Evolutionary conservation across 2,797 vertebrate genomes (phyloP).

Genomic region (Danio jaintianensis): DNA sequence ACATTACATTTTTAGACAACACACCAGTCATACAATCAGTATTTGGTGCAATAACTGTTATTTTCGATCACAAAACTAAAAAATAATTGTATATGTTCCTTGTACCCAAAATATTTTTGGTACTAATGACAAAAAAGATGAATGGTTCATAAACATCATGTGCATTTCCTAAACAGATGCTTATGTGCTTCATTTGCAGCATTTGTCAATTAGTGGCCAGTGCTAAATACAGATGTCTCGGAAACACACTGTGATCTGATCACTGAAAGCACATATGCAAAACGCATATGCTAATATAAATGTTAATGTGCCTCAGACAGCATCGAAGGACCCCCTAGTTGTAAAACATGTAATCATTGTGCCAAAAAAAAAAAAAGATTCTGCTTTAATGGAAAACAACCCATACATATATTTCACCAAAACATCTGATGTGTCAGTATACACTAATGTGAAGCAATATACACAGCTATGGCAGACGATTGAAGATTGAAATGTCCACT

Average conservation of each 20-base stretch:
- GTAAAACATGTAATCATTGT: neutral
- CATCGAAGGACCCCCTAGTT: neutral
- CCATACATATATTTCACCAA: conserved; percentile 6
- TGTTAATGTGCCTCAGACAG: neutral
- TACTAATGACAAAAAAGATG: neutral
- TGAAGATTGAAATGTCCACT: too few relatives aligned
- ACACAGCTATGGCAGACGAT: too few relatives aligned
- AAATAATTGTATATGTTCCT: neutral
- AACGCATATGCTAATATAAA: conserved; percentile 10
- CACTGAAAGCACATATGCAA: neutral
- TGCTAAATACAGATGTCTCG: neutral
- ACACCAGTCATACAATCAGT: too few relatives aligned
- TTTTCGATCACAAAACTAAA: too few relatives aligned
- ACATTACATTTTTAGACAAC: too few relatives aligned
- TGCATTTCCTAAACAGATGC: neutral
- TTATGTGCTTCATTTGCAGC: neutral
- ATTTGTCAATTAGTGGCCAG: neutral
- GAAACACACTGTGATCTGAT: neutral
- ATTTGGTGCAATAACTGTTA: too few relatives aligned
- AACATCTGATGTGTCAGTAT: neutral
- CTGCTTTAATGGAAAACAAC: conserved; percentile 7
- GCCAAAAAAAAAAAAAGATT: neutral
- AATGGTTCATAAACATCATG: neutral
- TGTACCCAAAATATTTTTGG: neutral
- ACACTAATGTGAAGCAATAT: neutral